Evolutionary conservation across 2,113 vertebrate species (phyloP).

Genomic region (Ailuropoda melanoleuca): DNA sequence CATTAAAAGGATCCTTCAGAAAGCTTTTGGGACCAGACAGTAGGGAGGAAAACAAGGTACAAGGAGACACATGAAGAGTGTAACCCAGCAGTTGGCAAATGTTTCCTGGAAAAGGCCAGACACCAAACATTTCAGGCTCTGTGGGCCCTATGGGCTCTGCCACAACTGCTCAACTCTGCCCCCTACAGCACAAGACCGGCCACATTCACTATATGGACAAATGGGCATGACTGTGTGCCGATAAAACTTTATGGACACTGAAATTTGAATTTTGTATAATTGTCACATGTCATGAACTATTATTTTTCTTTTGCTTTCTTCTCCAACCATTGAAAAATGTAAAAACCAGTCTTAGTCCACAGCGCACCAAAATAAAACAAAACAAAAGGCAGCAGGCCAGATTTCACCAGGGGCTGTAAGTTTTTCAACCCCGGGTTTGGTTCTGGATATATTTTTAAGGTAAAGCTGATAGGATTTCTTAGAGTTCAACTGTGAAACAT

Average conservation of each 20-base stretch:
- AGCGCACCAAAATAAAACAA: background rate
- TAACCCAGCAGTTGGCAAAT: background rate
- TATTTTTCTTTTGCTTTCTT: background rate
- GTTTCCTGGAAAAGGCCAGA: background rate
- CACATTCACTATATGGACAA: rapidly evolving
- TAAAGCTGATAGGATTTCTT: background rate
- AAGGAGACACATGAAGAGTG: background rate
- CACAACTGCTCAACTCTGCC: rapidly evolving
- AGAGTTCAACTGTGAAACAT: background rate
- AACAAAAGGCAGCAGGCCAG: background rate
- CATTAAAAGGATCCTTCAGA: background rate
- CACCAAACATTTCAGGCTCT: background rate
- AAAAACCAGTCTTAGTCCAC: background rate
- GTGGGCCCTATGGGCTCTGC: background rate
- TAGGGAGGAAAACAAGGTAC: rapidly evolving
- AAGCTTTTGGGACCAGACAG: background rate
- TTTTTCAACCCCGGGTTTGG: background rate
- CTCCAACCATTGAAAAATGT: background rate
- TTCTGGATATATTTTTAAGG: background rate
- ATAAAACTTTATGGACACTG: background rate
- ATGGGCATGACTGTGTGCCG: background rate
- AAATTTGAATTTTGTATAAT: background rate
- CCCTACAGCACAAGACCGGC: too few relatives aligned
- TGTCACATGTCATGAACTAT: background rate
- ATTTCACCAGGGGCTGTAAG: background rate